Evolutionary conservation across 2,888 invertebrate genomes (phyloP), one percentile per base, ranked within the genome.

Genomic region (Polyommatus iphigenia): DNA sequence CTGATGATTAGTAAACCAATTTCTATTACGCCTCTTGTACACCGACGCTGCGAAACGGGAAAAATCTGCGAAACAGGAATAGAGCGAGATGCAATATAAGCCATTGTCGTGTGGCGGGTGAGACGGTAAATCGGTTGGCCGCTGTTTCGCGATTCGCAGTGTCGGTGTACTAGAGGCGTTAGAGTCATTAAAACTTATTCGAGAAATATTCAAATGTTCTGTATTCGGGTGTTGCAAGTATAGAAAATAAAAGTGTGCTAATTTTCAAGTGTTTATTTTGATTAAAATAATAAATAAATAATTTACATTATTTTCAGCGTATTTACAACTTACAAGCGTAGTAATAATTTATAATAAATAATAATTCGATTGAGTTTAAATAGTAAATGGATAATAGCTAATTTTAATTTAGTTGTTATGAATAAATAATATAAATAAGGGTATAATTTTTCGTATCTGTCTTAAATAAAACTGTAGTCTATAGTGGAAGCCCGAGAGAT

Each of bases 321-420:
- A 93, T 93, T 88, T 93, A 93, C 93, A 93, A 85, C 90, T 91
- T 92, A 89, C 80, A 80, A 85, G 87, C 85, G 81, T 85, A 85
- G 62, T 67, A 86, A 84, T 87, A 87, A 87, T 86, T 85, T 83
- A 83, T 50, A 83, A 84, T 85, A 83, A 85, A 83, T 84, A 83
- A 80, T 77, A 78, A 50, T 80, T 76, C 72, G 41, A 76, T 77
- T 76, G 32, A 72, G 36, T 59, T 57, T 62, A 76, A 59, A 54
- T 20, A 71, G 13, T 67, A 67, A 15, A 76, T 54, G 24, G 67
- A 76, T 78, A 77, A 54, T 59, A 79, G 46, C 57, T 75, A 67
- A 62, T n/a, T 57, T 72, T 72, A 41, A 10, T 67, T 67, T 32
- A 29, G 15, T 29, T 67, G 10, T 18, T 32, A 32, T 15, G 20